Percentiles rank a stretch among this genome's conserved stretches.
These are phyloP conservation scores for Peucedramus taeniatus DNA, from an alignment of 2,113 vertebrate genomes.

Conservation along the genomic window DNA sequence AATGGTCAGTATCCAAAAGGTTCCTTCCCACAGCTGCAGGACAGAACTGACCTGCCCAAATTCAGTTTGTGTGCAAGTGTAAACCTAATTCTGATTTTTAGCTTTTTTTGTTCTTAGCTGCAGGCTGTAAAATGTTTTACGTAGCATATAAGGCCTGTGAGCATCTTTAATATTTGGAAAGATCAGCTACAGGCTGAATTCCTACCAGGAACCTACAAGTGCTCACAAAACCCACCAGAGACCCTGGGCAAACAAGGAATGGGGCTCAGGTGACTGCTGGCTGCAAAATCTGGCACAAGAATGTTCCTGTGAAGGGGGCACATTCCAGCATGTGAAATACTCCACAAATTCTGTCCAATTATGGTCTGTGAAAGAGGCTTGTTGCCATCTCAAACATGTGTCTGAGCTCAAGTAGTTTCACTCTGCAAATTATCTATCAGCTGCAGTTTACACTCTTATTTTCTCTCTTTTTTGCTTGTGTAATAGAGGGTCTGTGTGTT, in stretches of 20 bases:
- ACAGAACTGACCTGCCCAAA: background rate
- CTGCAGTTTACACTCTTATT: background rate
- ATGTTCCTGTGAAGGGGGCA: background rate
- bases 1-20: background rate
- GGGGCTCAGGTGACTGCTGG: background rate
- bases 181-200: background rate
- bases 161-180: background rate
- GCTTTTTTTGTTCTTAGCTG: background rate
- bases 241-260: background rate
- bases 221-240: background rate
- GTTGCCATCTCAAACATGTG: fast-evolving
- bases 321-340: background rate
- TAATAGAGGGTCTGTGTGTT: background rate
- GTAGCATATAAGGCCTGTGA: background rate
- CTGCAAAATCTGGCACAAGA: background rate
- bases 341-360: background rate
- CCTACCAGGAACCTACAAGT: background rate
- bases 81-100: background rate
- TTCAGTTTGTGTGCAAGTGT: background rate
- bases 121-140: background rate
- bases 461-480: background rate
- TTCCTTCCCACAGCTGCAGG: background rate
- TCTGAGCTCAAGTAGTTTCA: background rate
- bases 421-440: background rate
- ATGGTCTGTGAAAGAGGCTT: background rate